Evolutionary conservation across 2,113 vertebrate species (phyloP).

Genomic region (Callopanchax toddi): DNA sequence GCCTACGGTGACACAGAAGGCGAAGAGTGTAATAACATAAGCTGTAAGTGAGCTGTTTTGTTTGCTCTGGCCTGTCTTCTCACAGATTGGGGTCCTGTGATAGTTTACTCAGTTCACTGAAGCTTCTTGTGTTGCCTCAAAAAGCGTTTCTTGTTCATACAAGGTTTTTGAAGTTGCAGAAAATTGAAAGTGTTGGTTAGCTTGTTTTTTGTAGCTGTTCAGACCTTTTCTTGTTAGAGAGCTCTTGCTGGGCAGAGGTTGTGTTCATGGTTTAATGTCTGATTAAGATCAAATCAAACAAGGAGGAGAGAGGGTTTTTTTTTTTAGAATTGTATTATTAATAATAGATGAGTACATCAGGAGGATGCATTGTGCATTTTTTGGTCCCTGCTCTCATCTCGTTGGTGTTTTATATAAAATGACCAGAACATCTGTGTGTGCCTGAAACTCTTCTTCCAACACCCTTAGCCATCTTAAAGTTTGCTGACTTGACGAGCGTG

Average conservation of each 20-base stretch:
- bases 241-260: not conserved
- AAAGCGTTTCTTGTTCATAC: constrained; percentile 10
- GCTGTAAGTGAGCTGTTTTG: constrained; percentile 15
- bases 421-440: too few relatives aligned
- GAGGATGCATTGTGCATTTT: too few relatives aligned
- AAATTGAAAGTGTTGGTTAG: not conserved
- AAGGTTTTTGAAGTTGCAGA: constrained; percentile 1
- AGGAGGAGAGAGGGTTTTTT: not conserved
- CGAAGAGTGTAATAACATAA: constrained; percentile 24
- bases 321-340: too few relatives aligned
- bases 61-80: constrained; percentile 16
- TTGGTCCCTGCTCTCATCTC: too few relatives aligned
- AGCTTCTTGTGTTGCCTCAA: constrained; percentile 6
- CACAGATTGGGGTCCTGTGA: not conserved
- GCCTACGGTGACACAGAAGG: constrained; percentile 20
- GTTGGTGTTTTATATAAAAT: too few relatives aligned
- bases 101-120: constrained; percentile 24
- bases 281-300: constrained; percentile 5
- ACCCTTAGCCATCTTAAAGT: constrained; percentile 23
- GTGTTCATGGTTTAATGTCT: not conserved
- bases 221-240: not conserved
- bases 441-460: constrained; percentile 33
- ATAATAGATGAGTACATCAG: too few relatives aligned
- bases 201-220: not conserved
- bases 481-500: constrained; percentile 47